These are phyloP conservation scores for Acanthornis magna DNA, from an alignment of 2,797 vertebrate genomes.

Conservation along the genomic window DNA sequence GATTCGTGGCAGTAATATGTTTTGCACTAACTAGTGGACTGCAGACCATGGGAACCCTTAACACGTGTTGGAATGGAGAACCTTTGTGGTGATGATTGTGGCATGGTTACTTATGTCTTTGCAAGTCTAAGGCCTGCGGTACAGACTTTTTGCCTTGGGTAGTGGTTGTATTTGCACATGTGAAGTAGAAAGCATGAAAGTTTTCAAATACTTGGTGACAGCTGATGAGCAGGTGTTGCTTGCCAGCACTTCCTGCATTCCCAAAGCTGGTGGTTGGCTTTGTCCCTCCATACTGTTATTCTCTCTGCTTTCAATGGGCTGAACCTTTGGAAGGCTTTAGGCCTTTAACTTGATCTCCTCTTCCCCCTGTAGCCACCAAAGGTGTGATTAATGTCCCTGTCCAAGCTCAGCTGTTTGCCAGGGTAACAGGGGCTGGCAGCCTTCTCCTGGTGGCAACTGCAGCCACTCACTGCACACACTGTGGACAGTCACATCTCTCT, in stretches of 20 bases:
- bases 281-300: not conserved
- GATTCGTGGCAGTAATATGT: not conserved
- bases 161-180: not conserved
- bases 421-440: not conserved
- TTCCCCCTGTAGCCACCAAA: not conserved
- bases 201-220: not conserved
- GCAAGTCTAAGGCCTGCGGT: not conserved
- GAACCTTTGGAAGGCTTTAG: not conserved
- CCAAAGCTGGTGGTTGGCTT: not conserved
- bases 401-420: not conserved
- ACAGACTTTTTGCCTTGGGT: not conserved
- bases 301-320: not conserved
- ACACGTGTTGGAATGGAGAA: rapidly evolving
- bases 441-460: not conserved
- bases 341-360: not conserved
- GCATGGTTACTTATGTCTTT: not conserved
- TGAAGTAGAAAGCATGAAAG: not conserved
- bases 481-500: not conserved
- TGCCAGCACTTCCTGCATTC: not conserved
- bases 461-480: not conserved
- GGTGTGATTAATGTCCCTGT: not conserved
- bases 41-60: not conserved
- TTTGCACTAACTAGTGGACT: not conserved
- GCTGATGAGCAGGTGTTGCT: not conserved
- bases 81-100: not conserved